Evolutionary conservation across 2,113 vertebrate species (phyloP), one percentile per base, ranked within the genome.

Genomic region (Crypturellus undulatus): DNA sequence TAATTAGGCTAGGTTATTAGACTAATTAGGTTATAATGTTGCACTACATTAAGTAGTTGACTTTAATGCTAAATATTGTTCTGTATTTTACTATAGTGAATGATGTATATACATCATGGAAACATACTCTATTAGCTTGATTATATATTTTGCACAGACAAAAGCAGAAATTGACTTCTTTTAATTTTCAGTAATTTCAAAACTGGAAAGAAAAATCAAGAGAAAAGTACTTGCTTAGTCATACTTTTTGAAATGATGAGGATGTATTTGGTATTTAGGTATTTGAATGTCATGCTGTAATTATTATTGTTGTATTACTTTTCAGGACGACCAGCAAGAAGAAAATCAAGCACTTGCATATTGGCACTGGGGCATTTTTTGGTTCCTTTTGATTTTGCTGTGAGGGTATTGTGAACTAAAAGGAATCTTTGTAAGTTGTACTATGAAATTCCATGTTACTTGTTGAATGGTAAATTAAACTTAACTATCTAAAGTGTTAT

Each of bases 401-500:
- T 87, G 90, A 92, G 69, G 49, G 62, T 93, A 3, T 58, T 95
- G 77, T 95, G 77, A 90, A 22, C 78, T 92, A 34, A 59, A 83
- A 85, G 69, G 64, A 79, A 51, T 56, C 77, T 30, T 82, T 92
- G 79, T 94, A 94, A 96, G 93, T 89, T 92, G 30, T 84, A 18
- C 16, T 54, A 38, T 65, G 80, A 73, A 81, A 92, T 69, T 68
- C 70, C 12, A 4, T 87, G 88, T 92, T 93, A 85, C 22, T 43
- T 86, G 32, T 88, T 79, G 77, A 92, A 43, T 26, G 75, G 52
- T 77, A 43, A 75, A 92, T 95, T 97, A 96, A 97, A 95, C 28
- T 88, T 52, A 28, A 65, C 76, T 89, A 49, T 6, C 42, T 84
- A 2, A 92, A 84, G 19, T 64, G 93, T 65, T 40, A 12, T 10